A percentile compares a stretch with the other conserved stretches of the same genome.
Conservation (phyloP, 2,113 vertebrate genomes). For the Melanocharis versteri region DNA sequence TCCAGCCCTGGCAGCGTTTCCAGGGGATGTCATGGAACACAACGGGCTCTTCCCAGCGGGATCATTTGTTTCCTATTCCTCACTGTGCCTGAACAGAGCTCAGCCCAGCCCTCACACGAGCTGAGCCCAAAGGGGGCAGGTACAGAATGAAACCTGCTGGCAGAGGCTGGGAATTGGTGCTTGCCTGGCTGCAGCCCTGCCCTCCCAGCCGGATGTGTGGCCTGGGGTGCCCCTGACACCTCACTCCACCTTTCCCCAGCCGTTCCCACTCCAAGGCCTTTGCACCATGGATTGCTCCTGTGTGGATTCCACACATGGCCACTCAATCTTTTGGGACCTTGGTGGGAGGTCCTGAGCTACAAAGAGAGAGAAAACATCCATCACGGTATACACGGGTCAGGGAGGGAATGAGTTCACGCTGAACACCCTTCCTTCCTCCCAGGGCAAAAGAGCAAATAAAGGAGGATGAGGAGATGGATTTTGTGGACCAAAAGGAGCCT, state of each 20-base stretch:
- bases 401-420: not conserved
- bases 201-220: not conserved
- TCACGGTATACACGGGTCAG: fast-evolving
- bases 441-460: not conserved
- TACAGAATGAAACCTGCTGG: not conserved
- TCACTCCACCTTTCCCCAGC: not conserved
- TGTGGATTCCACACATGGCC: fast-evolving
- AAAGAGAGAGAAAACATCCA: not conserved
- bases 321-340: not conserved
- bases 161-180: not conserved
- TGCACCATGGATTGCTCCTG: not conserved
- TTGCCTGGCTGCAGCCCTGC: not conserved
- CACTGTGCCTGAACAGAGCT: not conserved
- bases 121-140: not conserved
- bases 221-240: not conserved
- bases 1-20: not conserved
- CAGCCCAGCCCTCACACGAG: not conserved
- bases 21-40: not conserved
- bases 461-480: not conserved
- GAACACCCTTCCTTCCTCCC: not conserved
- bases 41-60: not conserved
- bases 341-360: not conserved
- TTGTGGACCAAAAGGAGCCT: not conserved
- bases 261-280: not conserved
- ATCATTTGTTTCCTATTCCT: not conserved